phyloP scores from a whole-genome alignment of 2,113 vertebrate species.

The Ariopsis seemanni region DNA sequence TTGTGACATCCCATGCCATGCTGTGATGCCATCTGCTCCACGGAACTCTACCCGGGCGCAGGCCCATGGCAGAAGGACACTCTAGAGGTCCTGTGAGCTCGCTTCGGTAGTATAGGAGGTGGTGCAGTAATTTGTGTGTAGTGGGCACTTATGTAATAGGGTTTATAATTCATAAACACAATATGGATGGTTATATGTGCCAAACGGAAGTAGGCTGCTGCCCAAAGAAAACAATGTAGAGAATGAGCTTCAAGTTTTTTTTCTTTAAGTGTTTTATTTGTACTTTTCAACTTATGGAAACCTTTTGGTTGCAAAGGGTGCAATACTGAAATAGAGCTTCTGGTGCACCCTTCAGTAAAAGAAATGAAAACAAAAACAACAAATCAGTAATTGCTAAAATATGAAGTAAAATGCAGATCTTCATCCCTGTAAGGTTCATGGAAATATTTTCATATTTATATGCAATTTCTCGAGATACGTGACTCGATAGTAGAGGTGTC shows the following conservation, averaged over 20 bases:
- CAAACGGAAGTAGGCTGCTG: constrained; percentile 58
- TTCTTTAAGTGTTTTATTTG: not conserved
- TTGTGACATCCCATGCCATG: constrained; percentile 64
- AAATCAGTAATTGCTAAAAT: not conserved
- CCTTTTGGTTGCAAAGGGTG: not conserved
- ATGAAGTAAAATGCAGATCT: not conserved
- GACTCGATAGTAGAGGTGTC: constrained; percentile 34
- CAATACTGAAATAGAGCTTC: not conserved
- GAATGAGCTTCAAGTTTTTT: not conserved
- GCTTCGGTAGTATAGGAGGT: constrained; percentile 64
- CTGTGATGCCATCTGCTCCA: constrained; percentile 73
- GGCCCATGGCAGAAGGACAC: constrained; percentile 53
- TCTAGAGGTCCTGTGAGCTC: constrained; percentile 59
- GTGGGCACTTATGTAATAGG: constrained; percentile 64
- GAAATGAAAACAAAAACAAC: not conserved
- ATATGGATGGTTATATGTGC: constrained; percentile 62
- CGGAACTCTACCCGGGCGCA: constrained; percentile 69
- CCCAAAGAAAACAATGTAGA: constrained; percentile 45
- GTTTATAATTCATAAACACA: constrained; percentile 71
- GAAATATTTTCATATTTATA: not conserved
- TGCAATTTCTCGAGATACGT: not conserved
- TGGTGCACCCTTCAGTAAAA: not conserved
- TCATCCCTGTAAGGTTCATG: too few relatives aligned
- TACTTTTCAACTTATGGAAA: not conserved
- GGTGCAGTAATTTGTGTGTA: constrained; percentile 61